phyloP scores from a whole-genome alignment of 2,888 invertebrate genomes.

The Protonemura montana region DNA sequence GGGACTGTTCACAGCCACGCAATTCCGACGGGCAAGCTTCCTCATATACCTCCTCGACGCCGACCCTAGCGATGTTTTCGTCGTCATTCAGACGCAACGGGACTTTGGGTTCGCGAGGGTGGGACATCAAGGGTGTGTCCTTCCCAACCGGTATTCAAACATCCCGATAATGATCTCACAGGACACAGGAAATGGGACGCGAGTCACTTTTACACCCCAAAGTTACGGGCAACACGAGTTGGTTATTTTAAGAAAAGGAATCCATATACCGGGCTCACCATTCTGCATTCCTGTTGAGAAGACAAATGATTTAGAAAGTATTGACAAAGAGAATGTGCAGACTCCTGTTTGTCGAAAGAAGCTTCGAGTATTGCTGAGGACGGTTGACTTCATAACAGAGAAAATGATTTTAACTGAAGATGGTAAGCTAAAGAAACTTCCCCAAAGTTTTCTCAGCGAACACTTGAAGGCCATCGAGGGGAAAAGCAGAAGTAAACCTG shows the following conservation, averaged over 20 bases:
- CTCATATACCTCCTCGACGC: conserved; percentile 63
- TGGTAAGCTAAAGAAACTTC: conserved; percentile 62
- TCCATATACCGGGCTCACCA: conserved; percentile 68
- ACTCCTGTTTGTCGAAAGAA: conserved; percentile 51
- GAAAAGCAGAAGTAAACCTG: neutral
- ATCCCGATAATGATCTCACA: conserved; percentile 44
- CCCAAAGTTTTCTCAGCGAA: conserved; percentile 42
- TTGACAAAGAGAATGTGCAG: conserved; percentile 47
- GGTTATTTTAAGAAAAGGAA: conserved; percentile 65
- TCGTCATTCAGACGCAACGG: conserved; percentile 62
- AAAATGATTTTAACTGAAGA: conserved; percentile 66
- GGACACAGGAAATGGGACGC: conserved; percentile 25
- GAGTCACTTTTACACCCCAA: conserved; percentile 62
- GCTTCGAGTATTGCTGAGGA: conserved; percentile 61
- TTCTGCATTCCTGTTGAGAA: conserved; percentile 61
- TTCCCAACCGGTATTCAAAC: conserved; percentile 24
- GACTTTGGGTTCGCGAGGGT: conserved; percentile 59
- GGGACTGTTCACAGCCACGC: conserved; percentile 67
- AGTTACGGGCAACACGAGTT: conserved; percentile 67
- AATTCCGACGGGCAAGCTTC: conserved; percentile 65
- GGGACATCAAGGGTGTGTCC: neutral
- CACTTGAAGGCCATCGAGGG: neutral
- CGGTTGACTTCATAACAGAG: conserved; percentile 66
- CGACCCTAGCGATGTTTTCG: conserved; percentile 59
- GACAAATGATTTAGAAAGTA: conserved; percentile 48